Percentiles rank a stretch among this genome's conserved stretches.
phyloP scores from a whole-genome alignment of 2,113 vertebrate species.

The Thamnophis sirtalis region DNA sequence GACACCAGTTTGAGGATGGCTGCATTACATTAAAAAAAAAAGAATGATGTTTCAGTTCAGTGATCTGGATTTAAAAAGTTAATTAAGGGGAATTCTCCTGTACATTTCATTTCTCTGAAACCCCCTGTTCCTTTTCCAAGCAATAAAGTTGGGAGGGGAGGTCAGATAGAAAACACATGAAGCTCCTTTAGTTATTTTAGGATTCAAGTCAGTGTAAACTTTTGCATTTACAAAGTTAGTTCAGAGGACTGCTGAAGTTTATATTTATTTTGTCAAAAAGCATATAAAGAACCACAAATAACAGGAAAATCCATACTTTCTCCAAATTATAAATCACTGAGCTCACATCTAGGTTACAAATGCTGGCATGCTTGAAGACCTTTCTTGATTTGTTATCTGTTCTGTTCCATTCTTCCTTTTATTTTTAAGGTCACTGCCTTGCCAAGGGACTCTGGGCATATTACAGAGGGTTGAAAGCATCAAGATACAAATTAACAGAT shows the following conservation, averaged over 20 bases:
- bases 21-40: not conserved
- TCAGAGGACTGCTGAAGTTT: not conserved
- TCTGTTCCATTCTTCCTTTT: not conserved
- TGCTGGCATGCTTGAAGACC: not conserved
- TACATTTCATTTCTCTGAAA: not conserved
- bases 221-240: not conserved
- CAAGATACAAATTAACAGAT: not conserved
- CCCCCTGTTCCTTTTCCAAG: not conserved
- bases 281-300: constrained; percentile 10
- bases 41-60: not conserved
- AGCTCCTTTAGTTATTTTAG: not conserved
- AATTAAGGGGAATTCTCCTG: not conserved
- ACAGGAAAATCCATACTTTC: constrained; percentile 1
- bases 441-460: not conserved
- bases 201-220: not conserved
- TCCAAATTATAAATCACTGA: not conserved
- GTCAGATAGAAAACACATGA: not conserved
- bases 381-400: constrained; percentile 12
- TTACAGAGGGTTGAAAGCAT: not conserved
- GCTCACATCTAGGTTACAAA: constrained; percentile 22
- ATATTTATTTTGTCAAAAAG: not conserved
- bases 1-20: not conserved
- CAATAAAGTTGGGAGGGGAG: no score
- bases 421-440: not conserved
- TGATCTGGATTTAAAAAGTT: not conserved